Evolutionary conservation across 2,797 vertebrate species (phyloP).

Genomic region (Enteromius anoplus): DNA sequence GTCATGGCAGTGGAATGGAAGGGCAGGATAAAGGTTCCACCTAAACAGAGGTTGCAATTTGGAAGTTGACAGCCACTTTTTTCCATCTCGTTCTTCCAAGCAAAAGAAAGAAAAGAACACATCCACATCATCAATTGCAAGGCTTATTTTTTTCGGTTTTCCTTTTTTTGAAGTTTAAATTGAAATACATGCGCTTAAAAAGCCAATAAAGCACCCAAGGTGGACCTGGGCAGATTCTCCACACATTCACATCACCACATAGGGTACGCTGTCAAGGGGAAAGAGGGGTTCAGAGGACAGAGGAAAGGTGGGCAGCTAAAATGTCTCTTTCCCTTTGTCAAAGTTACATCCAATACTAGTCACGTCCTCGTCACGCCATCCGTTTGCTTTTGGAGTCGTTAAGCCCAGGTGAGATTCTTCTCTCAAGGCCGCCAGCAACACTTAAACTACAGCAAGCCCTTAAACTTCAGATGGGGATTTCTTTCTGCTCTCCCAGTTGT

Average conservation of each 20-base stretch:
- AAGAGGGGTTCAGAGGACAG: slow-evolving; percentile 78
- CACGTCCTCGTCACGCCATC: slow-evolving; percentile 54
- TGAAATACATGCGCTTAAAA: slow-evolving; percentile 87
- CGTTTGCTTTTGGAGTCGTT: not conserved
- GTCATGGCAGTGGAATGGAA: slow-evolving; percentile 65
- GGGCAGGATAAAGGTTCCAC: slow-evolving; percentile 83
- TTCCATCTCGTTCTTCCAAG: slow-evolving; percentile 80
- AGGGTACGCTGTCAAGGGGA: slow-evolving; percentile 87
- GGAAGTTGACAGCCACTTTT: slow-evolving; percentile 79
- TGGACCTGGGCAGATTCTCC: slow-evolving; percentile 80
- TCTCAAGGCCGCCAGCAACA: slow-evolving; percentile 13
- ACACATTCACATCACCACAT: slow-evolving; percentile 90
- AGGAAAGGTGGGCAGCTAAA: slow-evolving; percentile 76
- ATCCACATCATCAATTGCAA: slow-evolving; percentile 86
- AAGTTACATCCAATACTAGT: slow-evolving; percentile 66
- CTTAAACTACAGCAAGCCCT: slow-evolving; percentile 39
- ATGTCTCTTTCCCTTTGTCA: slow-evolving; percentile 64
- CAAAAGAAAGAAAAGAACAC: slow-evolving; percentile 87
- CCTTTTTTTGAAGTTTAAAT: slow-evolving; percentile 72
- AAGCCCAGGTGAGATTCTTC: slow-evolving; percentile 11
- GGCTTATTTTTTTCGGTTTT: slow-evolving; percentile 82
- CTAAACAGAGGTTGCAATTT: slow-evolving; percentile 78
- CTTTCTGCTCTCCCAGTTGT: slow-evolving; percentile 24
- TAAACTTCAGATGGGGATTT: slow-evolving; percentile 21
- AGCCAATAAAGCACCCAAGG: slow-evolving; percentile 84